phyloP scores from a whole-genome alignment of 1,140 invertebrate species.

The Zophobas morio region DNA sequence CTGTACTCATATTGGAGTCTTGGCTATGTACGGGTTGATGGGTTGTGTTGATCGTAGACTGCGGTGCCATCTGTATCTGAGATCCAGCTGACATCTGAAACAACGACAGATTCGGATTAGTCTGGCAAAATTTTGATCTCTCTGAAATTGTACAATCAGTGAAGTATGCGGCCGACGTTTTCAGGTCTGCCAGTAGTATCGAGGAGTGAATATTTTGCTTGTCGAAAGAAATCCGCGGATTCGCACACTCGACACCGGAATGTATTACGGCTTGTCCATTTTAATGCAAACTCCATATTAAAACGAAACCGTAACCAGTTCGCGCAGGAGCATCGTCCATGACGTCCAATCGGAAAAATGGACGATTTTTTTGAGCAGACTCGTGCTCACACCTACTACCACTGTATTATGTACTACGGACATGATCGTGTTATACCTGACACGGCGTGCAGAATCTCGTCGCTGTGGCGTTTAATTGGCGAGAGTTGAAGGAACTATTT shows the following conservation, averaged over 20 bases:
- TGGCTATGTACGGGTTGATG: constrained; percentile 89
- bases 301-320: constrained; percentile 35
- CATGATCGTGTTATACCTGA: constrained; percentile 48
- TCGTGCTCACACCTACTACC: constrained; percentile 40
- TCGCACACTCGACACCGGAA: constrained; percentile 41
- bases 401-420: constrained; percentile 5
- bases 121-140: constrained; percentile 31
- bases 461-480: constrained; percentile 17
- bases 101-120: constrained; percentile 45
- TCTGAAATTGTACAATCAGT: constrained; percentile 19
- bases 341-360: constrained; percentile 4
- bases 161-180: constrained; percentile 40
- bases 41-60: constrained; percentile 89
- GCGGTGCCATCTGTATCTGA: constrained; percentile 95
- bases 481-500: constrained; percentile 42
- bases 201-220: constrained; percentile 43
- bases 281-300: constrained; percentile 40
- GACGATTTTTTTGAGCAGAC: constrained; percentile 8
- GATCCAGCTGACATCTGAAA: constrained; percentile 94
- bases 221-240: constrained; percentile 41
- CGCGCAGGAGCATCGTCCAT: constrained; percentile 26
- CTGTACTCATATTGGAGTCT: constrained; percentile 96
- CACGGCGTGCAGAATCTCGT: constrained; percentile 35
- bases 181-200: constrained; percentile 43
- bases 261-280: constrained; percentile 39